Evolutionary conservation across 2,113 vertebrate species (phyloP), one percentile per base, ranked within the genome.

Genomic region (Bombycilla garrulus): DNA sequence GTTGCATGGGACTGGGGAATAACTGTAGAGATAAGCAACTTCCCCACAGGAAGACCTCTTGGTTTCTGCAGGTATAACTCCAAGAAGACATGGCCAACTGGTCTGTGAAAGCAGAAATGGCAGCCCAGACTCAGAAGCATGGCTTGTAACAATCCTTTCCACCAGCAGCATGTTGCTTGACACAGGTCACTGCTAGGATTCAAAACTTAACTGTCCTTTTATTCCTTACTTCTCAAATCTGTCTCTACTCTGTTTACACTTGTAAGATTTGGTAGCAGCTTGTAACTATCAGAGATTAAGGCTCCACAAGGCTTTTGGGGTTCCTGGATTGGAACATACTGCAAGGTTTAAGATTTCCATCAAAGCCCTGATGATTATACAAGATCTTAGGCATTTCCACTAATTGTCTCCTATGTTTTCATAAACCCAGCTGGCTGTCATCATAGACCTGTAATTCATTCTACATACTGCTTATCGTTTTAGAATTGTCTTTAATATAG

Each of bases 51-150:
- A 88, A 86, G 47, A 74, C 23, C 29, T 91, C 83, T 78, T 69
- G 38, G 51, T 78, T 95, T 89, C 64, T 86, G 64, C 50, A 44
- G 64, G 56, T 86, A 0, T 42, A 62, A 66, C 15, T 70, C 8
- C 11, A 69, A n/a, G 60, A 48, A 36, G 40, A 26, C 3, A 3
- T 15, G 64, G 56, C 65, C 78, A 62, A 66, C 25, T 2, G 4
- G 72, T 42, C 60, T 47, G 16, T 54, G 25, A 73, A 69, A 86
- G 83, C 9, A 42, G 58, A 64, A 88, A 9, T 33, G 29, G 20
- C 67, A 78, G 33, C 1, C 0, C 29, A 62, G 72, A 33, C 45
- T 70, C 7, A 0, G 45, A 77, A 93, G 36, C 0, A 0, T 18
- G 18, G 28, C 47, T 91, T 70, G 38, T 20, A 80, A 33, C 38